Conservation (phyloP, 2,888 invertebrate species). For the Sarcophaga rosellei region DNA sequence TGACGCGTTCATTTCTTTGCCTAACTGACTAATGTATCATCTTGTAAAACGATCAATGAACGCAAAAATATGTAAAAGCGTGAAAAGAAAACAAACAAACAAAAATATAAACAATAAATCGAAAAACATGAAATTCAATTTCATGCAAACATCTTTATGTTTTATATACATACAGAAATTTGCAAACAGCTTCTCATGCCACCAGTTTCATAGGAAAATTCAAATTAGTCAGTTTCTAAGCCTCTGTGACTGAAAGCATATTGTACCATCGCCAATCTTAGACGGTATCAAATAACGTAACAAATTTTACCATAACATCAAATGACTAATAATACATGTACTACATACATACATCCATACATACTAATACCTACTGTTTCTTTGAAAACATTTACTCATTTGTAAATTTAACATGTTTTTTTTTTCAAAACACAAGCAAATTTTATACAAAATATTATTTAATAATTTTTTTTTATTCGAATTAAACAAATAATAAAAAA, state of each 20-base stretch:
- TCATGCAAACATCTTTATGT: slow-evolving; percentile 41
- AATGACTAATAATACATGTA: slow-evolving; percentile 12
- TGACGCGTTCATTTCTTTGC: too few relatives aligned
- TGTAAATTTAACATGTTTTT: background rate
- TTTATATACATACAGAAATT: slow-evolving; percentile 4
- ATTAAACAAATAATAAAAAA: too few relatives aligned
- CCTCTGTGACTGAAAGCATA: background rate
- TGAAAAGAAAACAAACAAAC: background rate
- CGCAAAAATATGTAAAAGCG: slow-evolving; percentile 37
- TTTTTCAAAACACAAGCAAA: background rate
- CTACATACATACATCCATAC: background rate
- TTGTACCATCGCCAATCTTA: slow-evolving; percentile 4
- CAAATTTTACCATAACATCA: slow-evolving; percentile 20
- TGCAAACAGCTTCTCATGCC: background rate
- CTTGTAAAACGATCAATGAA: slow-evolving; percentile 64
- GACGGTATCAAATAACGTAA: slow-evolving; percentile 22
- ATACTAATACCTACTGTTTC: background rate
- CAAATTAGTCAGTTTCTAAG: slow-evolving; percentile 24
- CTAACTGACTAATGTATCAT: slow-evolving; percentile 37
- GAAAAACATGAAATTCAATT: slow-evolving; percentile 30
- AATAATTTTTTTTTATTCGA: too few relatives aligned
- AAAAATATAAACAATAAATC: too few relatives aligned
- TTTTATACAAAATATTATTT: too few relatives aligned
- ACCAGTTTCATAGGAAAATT: slow-evolving; percentile 18
- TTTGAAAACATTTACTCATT: background rate